Evolutionary conservation across 2,888 invertebrate genomes (phyloP), one percentile per base, ranked within the genome.

Genomic region (Charanyca ferruginea): DNA sequence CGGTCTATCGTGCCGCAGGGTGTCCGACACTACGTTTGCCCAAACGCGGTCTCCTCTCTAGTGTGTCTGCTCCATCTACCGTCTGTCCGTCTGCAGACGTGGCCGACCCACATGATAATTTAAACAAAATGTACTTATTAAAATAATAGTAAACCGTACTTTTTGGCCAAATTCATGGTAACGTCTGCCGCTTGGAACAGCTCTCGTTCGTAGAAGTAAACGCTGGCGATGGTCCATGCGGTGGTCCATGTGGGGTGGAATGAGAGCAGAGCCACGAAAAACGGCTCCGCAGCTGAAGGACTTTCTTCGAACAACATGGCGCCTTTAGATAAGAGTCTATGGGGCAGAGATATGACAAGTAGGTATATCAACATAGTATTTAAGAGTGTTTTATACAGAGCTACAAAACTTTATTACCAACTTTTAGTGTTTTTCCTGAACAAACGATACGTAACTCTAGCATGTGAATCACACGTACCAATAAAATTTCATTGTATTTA

Each of bases 241-340:
- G 87, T 84, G 0, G 83, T 64, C 90, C 93, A 94, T 47, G 86
- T 88, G 0, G 95, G 95, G 60, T 89, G 88, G 9, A 91, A 74
- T 0, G 83, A 75, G 6, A 95, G 65, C 2, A 94, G 81, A 0
- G 91, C 89, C 7, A 81, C 61, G 75, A 95, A 94, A 72, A 95
- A 94, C 0, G 89, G 88, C 59, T 95, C 94, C 0, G 95, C 94
- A 2, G 76, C 83, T 7, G 81, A 83, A 0, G 90, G 87, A 42
- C 92, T 76, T 16, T 89, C 87, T 41, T 94, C 92, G 44, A 87
- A 91, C 28, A 92, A 67, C 79, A 89, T 88, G 54, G 89, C 87
- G 2, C 87, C 94, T 84, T 93, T 94, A 9, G 89, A 87, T 7
- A 95, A 73, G 11, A 95, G 85, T 44, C 95, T 95, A 84, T 13